A percentile compares a stretch with the other conserved stretches of the same genome.
Evolutionary conservation across 1,140 invertebrate genomes (phyloP).

Genomic region (Platyscapa corneri): DNA sequence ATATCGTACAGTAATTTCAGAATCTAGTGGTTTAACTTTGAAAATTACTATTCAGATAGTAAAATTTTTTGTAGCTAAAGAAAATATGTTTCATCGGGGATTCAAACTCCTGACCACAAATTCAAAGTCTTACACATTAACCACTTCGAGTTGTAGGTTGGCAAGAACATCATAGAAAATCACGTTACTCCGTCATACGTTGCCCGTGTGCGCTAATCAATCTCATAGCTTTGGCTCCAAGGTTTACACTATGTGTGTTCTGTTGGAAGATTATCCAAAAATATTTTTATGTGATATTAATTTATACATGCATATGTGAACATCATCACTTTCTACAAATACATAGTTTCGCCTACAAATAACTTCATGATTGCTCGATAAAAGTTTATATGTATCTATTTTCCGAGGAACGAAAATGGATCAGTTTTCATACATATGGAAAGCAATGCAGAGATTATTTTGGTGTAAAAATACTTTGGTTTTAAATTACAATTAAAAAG

Average conservation of each 20-base stretch:
- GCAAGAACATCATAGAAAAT: not conserved
- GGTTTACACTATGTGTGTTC: not conserved
- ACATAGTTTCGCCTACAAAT: too few relatives aligned
- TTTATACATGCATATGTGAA: not conserved
- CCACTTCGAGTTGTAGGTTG: not conserved
- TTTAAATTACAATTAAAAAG: too few relatives aligned
- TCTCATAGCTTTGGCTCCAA: not conserved
- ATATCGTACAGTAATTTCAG: not conserved
- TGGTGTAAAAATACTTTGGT: too few relatives aligned
- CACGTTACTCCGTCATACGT: not conserved
- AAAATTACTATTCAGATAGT: not conserved
- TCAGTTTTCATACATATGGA: too few relatives aligned
- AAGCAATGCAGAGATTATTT: too few relatives aligned
- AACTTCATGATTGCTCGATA: too few relatives aligned
- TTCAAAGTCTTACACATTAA: conserved; percentile 9
- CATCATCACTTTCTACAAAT: too few relatives aligned
- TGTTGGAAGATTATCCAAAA: not conserved
- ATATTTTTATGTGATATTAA: not conserved
- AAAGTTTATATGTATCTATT: too few relatives aligned
- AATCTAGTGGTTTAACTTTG: not conserved
- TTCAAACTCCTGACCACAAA: not conserved
- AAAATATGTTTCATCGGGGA: conserved; percentile 7
- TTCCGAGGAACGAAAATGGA: too few relatives aligned
- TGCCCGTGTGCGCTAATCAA: not conserved
- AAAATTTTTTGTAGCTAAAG: not conserved